Evolutionary conservation across 2,888 invertebrate species (phyloP), one percentile per base, ranked within the genome.

Genomic region (Lampropteryx suffumata): DNA sequence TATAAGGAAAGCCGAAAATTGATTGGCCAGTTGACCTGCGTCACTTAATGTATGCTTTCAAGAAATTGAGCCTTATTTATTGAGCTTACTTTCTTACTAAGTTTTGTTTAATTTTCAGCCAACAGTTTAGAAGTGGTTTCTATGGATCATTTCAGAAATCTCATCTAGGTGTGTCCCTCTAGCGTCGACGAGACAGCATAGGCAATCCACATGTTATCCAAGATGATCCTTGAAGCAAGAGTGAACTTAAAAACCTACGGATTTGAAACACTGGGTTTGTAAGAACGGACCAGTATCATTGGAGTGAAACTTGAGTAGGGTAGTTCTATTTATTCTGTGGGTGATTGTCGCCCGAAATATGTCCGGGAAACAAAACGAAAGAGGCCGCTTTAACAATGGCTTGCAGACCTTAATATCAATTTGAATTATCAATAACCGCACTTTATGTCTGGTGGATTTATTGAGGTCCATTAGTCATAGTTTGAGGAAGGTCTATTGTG

Each of bases 1-100:
- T 87, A 86, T 85, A 81, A 69, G 82, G 75, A 73, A 71, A 65
- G 65, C 68, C 67, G 76, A 75, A 78, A 84, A 86, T 85, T 84
- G 84, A 86, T 87, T 84, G 81, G 79, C 62, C 65, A 55, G 64
- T 33, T 26, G 32, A 32, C 28, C 36, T 46, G 8, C 36, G 14
- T 42, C 37, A 46, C 46, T 42, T 3, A 7, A 14, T 34, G 34
- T 64, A 67, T 64, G 64, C 33, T 13, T 32, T 14, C 12, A 14
- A 3, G 32, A 21, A 12, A 21, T 21, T 9, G 4, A 30, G 13
- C 7, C n/a, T 33, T 42, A 26, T 36, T n/a, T n/a, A n/a, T n/a
- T n/a, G n/a, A n/a, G n/a, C n/a, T n/a, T n/a, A n/a, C n/a, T n/a
- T n/a, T n/a, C n/a, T n/a, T n/a, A n/a, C n/a, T n/a, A n/a, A n/a